These are phyloP conservation scores for Spheniscus humboldti DNA, from an alignment of 2,797 vertebrate genomes.

Conservation along the genomic window DNA sequence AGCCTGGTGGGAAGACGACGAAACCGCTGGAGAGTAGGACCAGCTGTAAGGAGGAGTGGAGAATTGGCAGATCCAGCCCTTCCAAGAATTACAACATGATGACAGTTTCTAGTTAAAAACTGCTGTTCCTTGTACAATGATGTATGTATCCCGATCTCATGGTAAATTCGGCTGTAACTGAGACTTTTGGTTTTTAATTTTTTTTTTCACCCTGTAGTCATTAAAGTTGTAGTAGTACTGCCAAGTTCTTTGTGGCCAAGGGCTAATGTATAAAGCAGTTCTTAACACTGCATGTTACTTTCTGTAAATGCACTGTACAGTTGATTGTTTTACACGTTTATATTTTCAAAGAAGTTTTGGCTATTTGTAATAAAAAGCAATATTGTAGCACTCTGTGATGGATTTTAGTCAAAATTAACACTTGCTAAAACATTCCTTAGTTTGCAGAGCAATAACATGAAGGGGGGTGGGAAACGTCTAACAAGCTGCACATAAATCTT, in stretches of 20 bases:
- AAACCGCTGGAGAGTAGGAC: constrained; percentile 53
- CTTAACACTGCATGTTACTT: constrained; percentile 24
- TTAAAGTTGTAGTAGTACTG: constrained; percentile 58
- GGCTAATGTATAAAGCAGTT: constrained; percentile 56
- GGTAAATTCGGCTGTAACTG: constrained; percentile 29
- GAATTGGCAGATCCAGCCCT: constrained; percentile 64
- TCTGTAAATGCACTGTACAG: constrained; percentile 76
- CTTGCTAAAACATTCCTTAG: neutral
- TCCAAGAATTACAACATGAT: constrained; percentile 73
- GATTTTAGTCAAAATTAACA: neutral
- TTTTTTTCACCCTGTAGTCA: neutral
- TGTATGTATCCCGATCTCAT: constrained; percentile 27
- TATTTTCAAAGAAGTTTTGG: constrained; percentile 70
- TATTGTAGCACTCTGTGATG: constrained; percentile 31
- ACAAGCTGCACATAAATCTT: neutral
- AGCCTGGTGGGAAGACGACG: neutral
- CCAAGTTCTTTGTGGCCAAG: constrained; percentile 58
- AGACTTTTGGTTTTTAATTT: neutral
- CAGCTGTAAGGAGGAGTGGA: constrained; percentile 73
- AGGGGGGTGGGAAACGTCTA: neutral
- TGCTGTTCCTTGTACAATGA: constrained; percentile 2
- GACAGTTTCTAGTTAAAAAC: constrained; percentile 72
- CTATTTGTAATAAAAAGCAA: constrained; percentile 73
- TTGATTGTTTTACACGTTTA: constrained; percentile 71
- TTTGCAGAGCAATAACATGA: constrained; percentile 17